These are phyloP conservation scores for Atta texana DNA, from an alignment of 1,140 invertebrate genomes.

Conservation along the genomic window DNA sequence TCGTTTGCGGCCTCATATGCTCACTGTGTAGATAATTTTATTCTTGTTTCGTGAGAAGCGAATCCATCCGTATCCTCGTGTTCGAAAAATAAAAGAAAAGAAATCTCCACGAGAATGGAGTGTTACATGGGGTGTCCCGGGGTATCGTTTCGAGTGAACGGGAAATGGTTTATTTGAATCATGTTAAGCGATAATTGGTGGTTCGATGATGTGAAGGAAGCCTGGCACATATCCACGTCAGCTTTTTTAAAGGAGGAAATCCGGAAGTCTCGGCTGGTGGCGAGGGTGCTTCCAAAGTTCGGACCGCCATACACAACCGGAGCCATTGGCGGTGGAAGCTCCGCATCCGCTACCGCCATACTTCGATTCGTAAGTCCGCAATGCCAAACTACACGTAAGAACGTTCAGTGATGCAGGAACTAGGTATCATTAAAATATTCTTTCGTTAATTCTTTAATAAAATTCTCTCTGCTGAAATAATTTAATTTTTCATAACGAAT, in stretches of 20 bases:
- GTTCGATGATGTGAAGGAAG: conserved; percentile 62
- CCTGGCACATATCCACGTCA: conserved; percentile 77
- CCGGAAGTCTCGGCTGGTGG: conserved; percentile 82
- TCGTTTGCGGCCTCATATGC: conserved; percentile 27
- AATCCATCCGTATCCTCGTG: conserved; percentile 2
- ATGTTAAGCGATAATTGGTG: conserved; percentile 44
- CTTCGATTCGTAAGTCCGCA: conserved; percentile 84
- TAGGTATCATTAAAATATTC: background rate
- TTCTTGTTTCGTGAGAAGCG: conserved; percentile 48
- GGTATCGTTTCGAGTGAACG: conserved; percentile 25
- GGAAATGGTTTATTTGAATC: conserved; percentile 3
- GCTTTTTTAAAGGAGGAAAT: conserved; percentile 84
- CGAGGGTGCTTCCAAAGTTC: conserved; percentile 82
- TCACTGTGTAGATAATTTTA: conserved; percentile 50
- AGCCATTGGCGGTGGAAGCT: no score
- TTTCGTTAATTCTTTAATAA: background rate
- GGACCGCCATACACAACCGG: conserved; percentile 74
- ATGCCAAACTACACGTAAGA: conserved; percentile 70
- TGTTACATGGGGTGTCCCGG: background rate
- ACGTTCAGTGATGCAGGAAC: conserved; percentile 63
- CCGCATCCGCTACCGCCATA: conserved; percentile 81
- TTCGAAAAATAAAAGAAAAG: background rate
- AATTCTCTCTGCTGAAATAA: background rate
- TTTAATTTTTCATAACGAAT: background rate
- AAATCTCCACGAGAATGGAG: background rate